Percentiles rank a stretch among this genome's conserved stretches.
Evolutionary conservation across 2,113 vertebrate species (phyloP).

Genomic region (Melanotaenia duboulayi): DNA sequence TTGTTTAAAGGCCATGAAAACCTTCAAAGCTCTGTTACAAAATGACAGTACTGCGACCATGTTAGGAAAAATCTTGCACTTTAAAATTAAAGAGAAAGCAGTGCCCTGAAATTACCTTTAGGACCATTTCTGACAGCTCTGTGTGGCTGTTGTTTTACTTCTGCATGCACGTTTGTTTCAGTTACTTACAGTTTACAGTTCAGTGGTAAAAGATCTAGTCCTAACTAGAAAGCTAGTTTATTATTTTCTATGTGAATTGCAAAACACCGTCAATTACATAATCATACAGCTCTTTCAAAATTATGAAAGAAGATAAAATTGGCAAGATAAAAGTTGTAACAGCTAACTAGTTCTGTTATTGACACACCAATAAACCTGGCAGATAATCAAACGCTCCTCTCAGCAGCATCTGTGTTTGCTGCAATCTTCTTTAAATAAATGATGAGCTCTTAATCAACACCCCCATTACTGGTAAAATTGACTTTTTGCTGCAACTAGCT

Average conservation of each 20-base stretch:
- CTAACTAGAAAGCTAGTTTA: neutral
- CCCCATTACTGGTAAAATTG: too few relatives aligned
- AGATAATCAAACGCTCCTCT: neutral
- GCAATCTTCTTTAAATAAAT: neutral
- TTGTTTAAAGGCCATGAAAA: too few relatives aligned
- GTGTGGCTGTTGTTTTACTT: neutral
- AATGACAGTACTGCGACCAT: too few relatives aligned
- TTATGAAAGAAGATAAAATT: neutral
- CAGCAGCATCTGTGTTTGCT: neutral
- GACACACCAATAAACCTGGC: neutral
- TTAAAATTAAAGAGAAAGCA: too few relatives aligned
- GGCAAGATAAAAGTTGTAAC: neutral
- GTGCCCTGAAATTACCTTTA: too few relatives aligned
- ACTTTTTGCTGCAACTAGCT: too few relatives aligned
- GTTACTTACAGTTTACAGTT: neutral
- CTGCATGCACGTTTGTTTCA: neutral
- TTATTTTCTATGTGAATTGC: neutral
- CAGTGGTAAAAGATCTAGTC: neutral
- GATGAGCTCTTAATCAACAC: neutral
- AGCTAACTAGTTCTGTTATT: neutral
- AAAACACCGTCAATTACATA: neutral
- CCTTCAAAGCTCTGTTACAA: too few relatives aligned
- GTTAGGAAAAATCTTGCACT: too few relatives aligned
- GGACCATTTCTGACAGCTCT: neutral
- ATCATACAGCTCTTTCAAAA: neutral